A percentile compares a stretch with the other conserved stretches of the same genome.
Conservation (phyloP, 37 sponge, comb jelly and placozoan genomes). For the Beroe ovata region DNA sequence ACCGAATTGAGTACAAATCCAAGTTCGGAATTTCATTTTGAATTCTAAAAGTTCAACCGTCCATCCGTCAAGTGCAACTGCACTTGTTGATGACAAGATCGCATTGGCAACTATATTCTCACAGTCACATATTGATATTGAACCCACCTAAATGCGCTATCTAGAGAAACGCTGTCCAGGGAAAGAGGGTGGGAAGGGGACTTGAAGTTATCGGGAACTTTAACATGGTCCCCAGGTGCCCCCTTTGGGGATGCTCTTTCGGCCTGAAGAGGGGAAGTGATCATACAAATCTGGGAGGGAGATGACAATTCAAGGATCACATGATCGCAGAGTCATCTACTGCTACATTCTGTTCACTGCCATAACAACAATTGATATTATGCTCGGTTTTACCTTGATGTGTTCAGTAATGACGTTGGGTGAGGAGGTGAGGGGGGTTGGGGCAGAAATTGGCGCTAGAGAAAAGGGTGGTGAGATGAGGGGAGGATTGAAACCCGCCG, state of each 20-base stretch:
- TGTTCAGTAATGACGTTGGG: slow-evolving; percentile 46
- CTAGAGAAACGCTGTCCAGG: slow-evolving; percentile 53
- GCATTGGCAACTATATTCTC: no score
- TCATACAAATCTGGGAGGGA: no score
- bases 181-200: slow-evolving; percentile 40
- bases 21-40: no score
- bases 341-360: no score
- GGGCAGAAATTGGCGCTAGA: slow-evolving; percentile 1
- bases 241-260: slow-evolving; percentile 37
- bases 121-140: no score
- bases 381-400: neutral
- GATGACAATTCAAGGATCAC: no score
- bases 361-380: no score
- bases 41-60: no score
- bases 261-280: slow-evolving; percentile 3
- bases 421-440: slow-evolving; percentile 5
- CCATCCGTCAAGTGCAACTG: no score
- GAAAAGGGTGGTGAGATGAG: slow-evolving; percentile 39
- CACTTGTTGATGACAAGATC: no score
- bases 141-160: slow-evolving; percentile 51
- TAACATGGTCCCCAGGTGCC: neutral
- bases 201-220: slow-evolving; percentile 17
- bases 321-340: no score
- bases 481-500: neutral
- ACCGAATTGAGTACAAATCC: no score